Evolutionary conservation across 1,140 invertebrate genomes (phyloP), one percentile per base, ranked within the genome.

Genomic region (Coptotermes formosanus): DNA sequence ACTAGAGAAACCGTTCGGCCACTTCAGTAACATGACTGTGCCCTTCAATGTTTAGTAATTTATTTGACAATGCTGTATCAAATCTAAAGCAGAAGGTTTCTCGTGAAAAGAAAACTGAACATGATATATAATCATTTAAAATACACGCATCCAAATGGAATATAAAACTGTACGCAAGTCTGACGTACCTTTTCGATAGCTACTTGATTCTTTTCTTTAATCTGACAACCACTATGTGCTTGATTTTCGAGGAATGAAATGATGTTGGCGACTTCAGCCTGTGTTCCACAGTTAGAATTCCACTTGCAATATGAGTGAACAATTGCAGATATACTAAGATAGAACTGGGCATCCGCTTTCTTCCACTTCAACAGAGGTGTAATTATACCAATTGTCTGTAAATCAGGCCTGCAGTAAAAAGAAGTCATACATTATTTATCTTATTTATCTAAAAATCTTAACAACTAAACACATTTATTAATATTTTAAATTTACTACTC

Each of bases 231-330:
- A 75, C 11, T 75, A 11, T 30, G 64, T 30, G 14, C 64, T 30
- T 75, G 64, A 6, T 25, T 30, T 16, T 75, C 64, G 8, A 75
- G 64, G n/a, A 75, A 75, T n/a, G 25, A 30, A 14, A 75, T 75
- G 14, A 75, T 75, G 64, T 75, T 30, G n/a, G 64, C 25, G 9
- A 75, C 64, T 75, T 75, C 64, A 11, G 64, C 8, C 44, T 89
- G 89, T 25, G 88, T 88, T 0, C 88, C 88, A 87, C 94, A 94
- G 38, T 92, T 88, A 0, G 88, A 82, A 87, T 92, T 90, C 32
- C 94, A 91, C 82, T 91, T 92, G 88, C 96, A 96, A 88, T 93
- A 96, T 0, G 95, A 94, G 86, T 96, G 94, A 30, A 95, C 93
- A 88, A 96, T 92, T 0, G 95, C 93, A 0, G 95, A 94, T 30